Evolutionary conservation across 2,113 vertebrate genomes (phyloP), one percentile per base, ranked within the genome.

Genomic region (Paradisaea rubra): DNA sequence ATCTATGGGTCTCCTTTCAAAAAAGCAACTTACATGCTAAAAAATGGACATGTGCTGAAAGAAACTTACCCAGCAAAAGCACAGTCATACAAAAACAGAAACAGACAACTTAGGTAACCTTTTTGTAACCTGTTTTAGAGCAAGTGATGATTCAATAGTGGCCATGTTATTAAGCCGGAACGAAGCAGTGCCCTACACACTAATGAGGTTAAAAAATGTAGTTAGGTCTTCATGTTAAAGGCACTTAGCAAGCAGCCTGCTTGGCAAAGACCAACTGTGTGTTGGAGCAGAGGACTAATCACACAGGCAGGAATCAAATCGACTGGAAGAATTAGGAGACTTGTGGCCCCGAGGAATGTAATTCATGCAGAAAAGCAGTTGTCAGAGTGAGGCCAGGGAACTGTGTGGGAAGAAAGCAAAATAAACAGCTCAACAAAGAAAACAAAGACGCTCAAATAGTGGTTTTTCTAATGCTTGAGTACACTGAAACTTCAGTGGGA

Each of bases 351-450:
- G 47, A 98, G 97, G 98, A 98, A 98, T 98, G 97, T 92, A 97
- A 98, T 98, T 98, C 97, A 98, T 97, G 98, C 96, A 97, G 97
- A 98, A 98, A 98, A 98, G 96, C 92, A 97, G 88, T 96, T 97
- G 96, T 97, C 97, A 97, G 96, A 97, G 95, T 7, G 68, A 97
- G 96, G 97, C 96, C 94, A 95, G 95, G 94, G 96, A 98, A 97
- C 97, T 93, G 96, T 95, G 90, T 98, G 97, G 97, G 98, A 98
- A 98, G 98, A 97, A 97, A 98, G 97, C 96, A 98, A 98, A 98
- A 98, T 97, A 98, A 98, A 98, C 97, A 98, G 97, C 96, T 97
- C 96, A 95, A 98, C 97, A 98, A 98, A 98, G 98, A 98, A 97
- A 98, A 98, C 97, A 98, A 98, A 98, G 97, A 93, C 78, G 0